Percentiles rank a stretch among this genome's conserved stretches.
Conservation (phyloP, 35 echinoderm and acorn worm genomes). For the Ophiothrix spiculata region DNA sequence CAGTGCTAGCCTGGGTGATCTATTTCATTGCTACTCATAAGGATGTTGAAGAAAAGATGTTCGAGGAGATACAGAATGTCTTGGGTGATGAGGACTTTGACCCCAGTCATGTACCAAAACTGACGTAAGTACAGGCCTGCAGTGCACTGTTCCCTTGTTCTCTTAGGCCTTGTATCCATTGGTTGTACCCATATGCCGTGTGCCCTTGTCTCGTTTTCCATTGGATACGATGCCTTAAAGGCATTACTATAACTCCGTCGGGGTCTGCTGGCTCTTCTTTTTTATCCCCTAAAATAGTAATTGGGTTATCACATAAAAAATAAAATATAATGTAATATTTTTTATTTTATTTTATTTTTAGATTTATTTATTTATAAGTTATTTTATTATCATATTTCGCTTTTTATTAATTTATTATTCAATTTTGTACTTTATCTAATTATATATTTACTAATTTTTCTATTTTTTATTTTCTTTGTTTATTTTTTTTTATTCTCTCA, state of each 20-base stretch:
- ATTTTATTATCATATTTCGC: no score
- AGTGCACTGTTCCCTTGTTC: background rate
- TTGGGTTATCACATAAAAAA: background rate
- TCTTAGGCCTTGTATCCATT: background rate
- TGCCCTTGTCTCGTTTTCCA: background rate
- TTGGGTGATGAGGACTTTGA: slow-evolving; percentile 48
- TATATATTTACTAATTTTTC: no score
- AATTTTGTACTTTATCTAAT: no score
- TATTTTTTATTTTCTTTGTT: no score
- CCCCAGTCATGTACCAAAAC: slow-evolving; percentile 36
- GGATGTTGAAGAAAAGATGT: slow-evolving; percentile 67
- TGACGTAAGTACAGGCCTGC: slow-evolving; percentile 56
- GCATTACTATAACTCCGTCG: background rate
- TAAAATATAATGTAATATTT: no score
- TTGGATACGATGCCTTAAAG: background rate
- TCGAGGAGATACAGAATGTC: slow-evolving; percentile 55
- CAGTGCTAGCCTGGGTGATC: slow-evolving; percentile 78
- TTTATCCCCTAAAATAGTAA: background rate
- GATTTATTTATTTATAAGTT: no score
- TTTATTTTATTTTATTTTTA: no score
- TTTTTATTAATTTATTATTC: no score
- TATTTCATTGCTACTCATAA: slow-evolving; percentile 78
- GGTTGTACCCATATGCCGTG: background rate
- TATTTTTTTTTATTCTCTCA: no score
- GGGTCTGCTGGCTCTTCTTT: background rate